phyloP scores from a whole-genome alignment of 2,888 invertebrate species.

The Podabrus alpinus region DNA sequence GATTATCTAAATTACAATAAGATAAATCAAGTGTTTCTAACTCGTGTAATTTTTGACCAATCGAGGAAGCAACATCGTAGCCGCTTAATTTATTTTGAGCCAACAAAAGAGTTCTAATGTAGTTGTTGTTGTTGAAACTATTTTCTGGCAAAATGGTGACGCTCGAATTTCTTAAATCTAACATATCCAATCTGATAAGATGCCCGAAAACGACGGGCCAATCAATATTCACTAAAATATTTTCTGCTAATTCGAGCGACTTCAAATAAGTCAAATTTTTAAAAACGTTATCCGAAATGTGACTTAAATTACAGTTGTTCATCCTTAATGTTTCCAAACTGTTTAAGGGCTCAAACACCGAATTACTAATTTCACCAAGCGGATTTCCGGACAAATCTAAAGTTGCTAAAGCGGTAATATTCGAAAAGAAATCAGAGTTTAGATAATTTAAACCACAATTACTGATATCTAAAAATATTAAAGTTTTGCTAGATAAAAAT shows the following conservation, averaged over 20 bases:
- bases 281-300: constrained; percentile 63
- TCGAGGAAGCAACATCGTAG: constrained; percentile 66
- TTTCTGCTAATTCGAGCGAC: constrained; percentile 66
- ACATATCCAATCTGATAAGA: constrained; percentile 64
- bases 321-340: constrained; percentile 69
- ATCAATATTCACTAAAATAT: constrained; percentile 60
- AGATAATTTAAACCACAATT: constrained; percentile 64
- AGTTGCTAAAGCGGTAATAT: constrained; percentile 68
- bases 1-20: constrained; percentile 68
- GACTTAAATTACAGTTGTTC: constrained; percentile 66
- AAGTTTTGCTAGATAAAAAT: constrained; percentile 67
- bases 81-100: constrained; percentile 69
- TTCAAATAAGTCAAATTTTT: constrained; percentile 64
- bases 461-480: constrained; percentile 71
- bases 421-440: constrained; percentile 68
- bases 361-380: constrained; percentile 60
- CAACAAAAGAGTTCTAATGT: constrained; percentile 65
- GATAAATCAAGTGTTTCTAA: constrained; percentile 70
- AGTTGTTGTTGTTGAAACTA: constrained; percentile 67
- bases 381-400: constrained; percentile 74
- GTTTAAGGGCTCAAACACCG: constrained; percentile 66
- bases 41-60: constrained; percentile 67
- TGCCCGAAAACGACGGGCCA: constrained; percentile 68
- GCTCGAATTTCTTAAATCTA: constrained; percentile 66
- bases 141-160: constrained; percentile 66